Evolutionary conservation across 2,797 vertebrate genomes (phyloP).

Genomic region (Urocyon cinereoargenteus): DNA sequence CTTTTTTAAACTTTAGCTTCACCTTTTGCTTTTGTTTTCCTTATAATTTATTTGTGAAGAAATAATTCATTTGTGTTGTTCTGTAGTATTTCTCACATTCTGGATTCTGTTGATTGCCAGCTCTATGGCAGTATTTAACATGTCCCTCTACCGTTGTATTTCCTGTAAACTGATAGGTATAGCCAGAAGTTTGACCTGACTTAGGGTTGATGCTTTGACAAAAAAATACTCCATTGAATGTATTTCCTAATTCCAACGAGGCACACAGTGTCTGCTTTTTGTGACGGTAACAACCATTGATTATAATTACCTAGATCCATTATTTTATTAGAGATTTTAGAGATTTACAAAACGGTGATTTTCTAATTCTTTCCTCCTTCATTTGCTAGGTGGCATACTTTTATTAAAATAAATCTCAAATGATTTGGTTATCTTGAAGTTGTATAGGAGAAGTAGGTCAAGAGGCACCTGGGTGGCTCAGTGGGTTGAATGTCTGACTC

Average conservation of each 20-base stretch:
- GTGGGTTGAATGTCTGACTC: neutral
- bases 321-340: neutral
- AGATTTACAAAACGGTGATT: neutral
- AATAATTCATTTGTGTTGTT: neutral
- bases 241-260: slow-evolving; percentile 41
- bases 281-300: neutral
- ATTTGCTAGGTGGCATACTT: neutral
- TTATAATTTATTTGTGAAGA: neutral
- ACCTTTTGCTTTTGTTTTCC: neutral
- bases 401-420: slow-evolving; percentile 14
- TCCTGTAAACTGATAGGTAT: neutral
- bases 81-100: neutral
- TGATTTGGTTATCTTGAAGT: neutral
- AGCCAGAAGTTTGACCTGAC: neutral
- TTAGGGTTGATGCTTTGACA: neutral
- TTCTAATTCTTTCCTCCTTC: slow-evolving; percentile 42
- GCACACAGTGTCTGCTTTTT: neutral
- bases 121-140: neutral
- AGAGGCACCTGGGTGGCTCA: neutral
- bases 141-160: neutral
- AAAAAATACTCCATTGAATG: neutral
- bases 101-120: slow-evolving; percentile 11
- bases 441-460: neutral
- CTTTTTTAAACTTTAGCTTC: neutral
- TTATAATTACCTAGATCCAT: neutral